Evolutionary conservation across 2,888 invertebrate genomes (phyloP), one percentile per base, ranked within the genome.

Genomic region (Melinaea marsaeus): DNA sequence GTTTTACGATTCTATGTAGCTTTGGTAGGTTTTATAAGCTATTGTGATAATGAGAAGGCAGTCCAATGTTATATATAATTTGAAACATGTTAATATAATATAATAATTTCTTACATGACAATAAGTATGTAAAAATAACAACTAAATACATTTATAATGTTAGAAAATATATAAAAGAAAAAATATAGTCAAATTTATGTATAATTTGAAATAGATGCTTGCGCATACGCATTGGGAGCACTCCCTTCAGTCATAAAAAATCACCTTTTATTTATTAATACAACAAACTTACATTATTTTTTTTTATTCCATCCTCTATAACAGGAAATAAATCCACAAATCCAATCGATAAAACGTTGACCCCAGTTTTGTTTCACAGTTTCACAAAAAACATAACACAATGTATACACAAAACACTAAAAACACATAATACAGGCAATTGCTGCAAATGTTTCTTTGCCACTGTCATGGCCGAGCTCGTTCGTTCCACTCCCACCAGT

Each of bases 381-480:
- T 70, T 61, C 71, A 72, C 69, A 55, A 72, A 73, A 69, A 71
- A 69, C 66, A 69, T 65, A 70, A 70, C 68, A 70, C 71, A 63
- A 51, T 51, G 64, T 66, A 62, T 61, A 71, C 71, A 70, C 66
- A 66, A 70, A 62, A 60, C 65, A 60, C 66, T 67, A 63, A 58
- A 66, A 57, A 62, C 46, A 55, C 35, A 58, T 57, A 58, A 55
- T 60, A 55, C 57, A 47, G 64, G 35, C n/a, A 55, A 57, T 57
- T 55, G 61, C 60, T 54, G 65, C 69, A 63, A 62, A 60, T 58
- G 76, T 73, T 74, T 69, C 72, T 71, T 72, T 61, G 66, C 71
- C 75, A 81, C 77, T 80, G 80, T 75, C 80, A 77, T 72, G 76
- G 75, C 63, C 76, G 69, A 65, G 57, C 51, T 64, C 68, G 70